These are phyloP conservation scores for Ptiloglossa arizonensis DNA, from an alignment of 1,140 invertebrate species.

Conservation along the genomic window DNA sequence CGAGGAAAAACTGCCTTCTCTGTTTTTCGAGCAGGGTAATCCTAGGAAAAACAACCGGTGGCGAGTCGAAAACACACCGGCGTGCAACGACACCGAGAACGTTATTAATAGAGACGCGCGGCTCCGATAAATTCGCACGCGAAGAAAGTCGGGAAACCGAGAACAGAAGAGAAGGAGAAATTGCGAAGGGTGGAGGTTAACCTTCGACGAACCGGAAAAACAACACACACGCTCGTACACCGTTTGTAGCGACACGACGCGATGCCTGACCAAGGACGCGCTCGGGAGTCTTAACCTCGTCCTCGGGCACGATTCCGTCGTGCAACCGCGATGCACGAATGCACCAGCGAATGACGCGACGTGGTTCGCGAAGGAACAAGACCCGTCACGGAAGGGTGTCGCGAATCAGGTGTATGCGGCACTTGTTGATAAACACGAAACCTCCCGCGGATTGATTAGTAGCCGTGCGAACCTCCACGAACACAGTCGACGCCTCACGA, in stretches of 20 bases:
- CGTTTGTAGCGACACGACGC: neutral
- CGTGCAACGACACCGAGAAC: constrained; percentile 29
- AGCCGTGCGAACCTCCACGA: constrained; percentile 71
- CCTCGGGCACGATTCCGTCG: neutral
- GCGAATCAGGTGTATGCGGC: constrained; percentile 49
- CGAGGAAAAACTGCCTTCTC: neutral
- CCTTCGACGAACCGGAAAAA: neutral
- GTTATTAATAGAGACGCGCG: constrained; percentile 20
- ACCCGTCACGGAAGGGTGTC: constrained; percentile 13
- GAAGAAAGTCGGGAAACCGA: neutral
- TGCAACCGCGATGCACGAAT: neutral
- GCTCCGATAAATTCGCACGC: neutral
- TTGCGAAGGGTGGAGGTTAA: neutral
- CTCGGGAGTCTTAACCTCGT: neutral
- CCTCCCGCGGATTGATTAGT: constrained; percentile 66
- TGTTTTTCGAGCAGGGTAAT: neutral
- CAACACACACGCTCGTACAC: constrained; percentile 1
- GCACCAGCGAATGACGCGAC: constrained; percentile 12
- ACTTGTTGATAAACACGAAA: constrained; percentile 77
- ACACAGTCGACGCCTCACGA: constrained; percentile 66
- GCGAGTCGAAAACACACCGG: neutral
- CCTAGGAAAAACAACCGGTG: neutral
- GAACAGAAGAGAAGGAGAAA: neutral
- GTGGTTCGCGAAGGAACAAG: neutral
- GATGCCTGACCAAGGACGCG: neutral